These are phyloP conservation scores for Drosophila nigritarsus DNA, from an alignment of 2,888 invertebrate genomes.

Conservation along the genomic window DNA sequence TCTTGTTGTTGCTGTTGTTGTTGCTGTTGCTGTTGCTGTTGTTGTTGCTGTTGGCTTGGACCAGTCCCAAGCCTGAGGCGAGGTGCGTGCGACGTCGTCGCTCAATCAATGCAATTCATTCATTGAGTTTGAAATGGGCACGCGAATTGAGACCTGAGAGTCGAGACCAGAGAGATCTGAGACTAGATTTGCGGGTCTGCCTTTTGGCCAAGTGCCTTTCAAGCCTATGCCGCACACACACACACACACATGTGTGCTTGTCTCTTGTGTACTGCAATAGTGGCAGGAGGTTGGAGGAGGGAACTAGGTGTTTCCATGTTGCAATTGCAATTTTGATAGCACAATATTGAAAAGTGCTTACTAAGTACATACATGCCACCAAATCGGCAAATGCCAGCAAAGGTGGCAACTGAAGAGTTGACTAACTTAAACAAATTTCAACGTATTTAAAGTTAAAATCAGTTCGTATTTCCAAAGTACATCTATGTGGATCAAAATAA, in stretches of 20 bases:
- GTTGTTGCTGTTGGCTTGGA: slow-evolving; percentile 7
- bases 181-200: slow-evolving; percentile 8
- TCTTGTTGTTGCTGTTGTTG: slow-evolving; percentile 18
- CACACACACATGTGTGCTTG: slow-evolving; percentile 9
- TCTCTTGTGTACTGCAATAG: slow-evolving; percentile 15
- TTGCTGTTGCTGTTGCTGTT: slow-evolving; percentile 3
- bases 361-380: slow-evolving; percentile 2
- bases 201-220: slow-evolving; percentile 63
- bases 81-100: slow-evolving; percentile 68
- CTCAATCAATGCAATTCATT: slow-evolving; percentile 81
- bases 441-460: background rate
- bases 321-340: slow-evolving; percentile 35
- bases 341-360: slow-evolving; percentile 14
- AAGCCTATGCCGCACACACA: slow-evolving; percentile 21
- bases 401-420: slow-evolving; percentile 33
- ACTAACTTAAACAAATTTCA: background rate
- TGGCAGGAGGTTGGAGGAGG: background rate
- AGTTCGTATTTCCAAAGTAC: no score
- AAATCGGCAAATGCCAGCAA: background rate
- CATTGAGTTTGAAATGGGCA: slow-evolving; percentile 68
- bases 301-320: slow-evolving; percentile 27
- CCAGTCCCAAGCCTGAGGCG: slow-evolving; percentile 35
- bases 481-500: no score
- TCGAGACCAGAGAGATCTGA: slow-evolving; percentile 12
- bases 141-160: slow-evolving; percentile 24